Evolutionary conservation across 2,888 invertebrate species (phyloP), one percentile per base, ranked within the genome.

Genomic region (Portevinia maculata): DNA sequence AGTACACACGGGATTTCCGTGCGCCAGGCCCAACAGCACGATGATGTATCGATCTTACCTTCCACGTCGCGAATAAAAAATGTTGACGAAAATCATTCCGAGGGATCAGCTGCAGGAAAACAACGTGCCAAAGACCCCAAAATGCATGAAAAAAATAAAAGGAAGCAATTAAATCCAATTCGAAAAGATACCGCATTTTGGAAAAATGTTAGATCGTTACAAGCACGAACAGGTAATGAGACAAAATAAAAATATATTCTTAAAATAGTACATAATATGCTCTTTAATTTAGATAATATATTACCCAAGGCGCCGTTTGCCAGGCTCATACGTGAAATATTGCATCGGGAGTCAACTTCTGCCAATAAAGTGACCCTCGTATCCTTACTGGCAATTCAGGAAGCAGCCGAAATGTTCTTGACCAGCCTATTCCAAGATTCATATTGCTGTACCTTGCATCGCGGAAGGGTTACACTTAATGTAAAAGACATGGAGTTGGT

Each of bases 391-490:
- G 92, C 92, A 0, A 69, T 93, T 24, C 93, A 93, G 85, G 91
- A 91, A 81, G 88, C 92, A 1, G 67, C 89, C 0, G 93, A 93
- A 87, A 88, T 91, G 79, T 92, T 92, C 79, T 8, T 92, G 2
- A 89, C 90, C 0, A 90, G 91, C 83, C 89, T 91, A 15, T 91
- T 93, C 41, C 89, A 92, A 73, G 93, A 93, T 85, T 87, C 91
- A 1, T 86, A 91, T 37, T 71, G 91, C 55, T 87, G 92, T 9
- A 88, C 92, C 0, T 53, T 88, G 1, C 92, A 92, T 84, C 91
- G 92, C 0, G 89, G 90, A 13, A 88, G 92, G 1, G 88, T 91
- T 0, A 93, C 93, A 0, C 76, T 92, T 0, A 88, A 88, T 85
- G 88, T 89, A 3, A 87, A 87, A n/a, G 93, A 93, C 85, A 88